Evolutionary conservation across 2,888 invertebrate species (phyloP), one percentile per base, ranked within the genome.

Genomic region (Helicoverpa assulta): DNA sequence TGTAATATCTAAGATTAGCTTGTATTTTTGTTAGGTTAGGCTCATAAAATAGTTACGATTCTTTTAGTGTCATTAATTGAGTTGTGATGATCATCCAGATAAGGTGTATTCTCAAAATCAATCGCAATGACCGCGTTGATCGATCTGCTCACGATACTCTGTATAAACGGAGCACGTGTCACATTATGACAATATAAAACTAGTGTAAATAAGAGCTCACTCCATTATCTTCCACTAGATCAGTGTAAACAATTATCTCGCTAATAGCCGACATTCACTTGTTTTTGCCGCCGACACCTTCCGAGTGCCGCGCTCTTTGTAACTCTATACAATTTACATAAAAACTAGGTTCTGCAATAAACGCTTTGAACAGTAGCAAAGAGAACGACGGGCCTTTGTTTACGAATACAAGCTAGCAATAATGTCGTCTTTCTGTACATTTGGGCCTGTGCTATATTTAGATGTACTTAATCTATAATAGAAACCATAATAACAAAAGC

Each of bases 281-380:
- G 57, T 64, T 78, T 57, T 57, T 64, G 19, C 57, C 12, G 40
- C 47, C n/a, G 33, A 37, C 59, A 16, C 12, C 58, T 76, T 54
- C 54, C 61, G 67, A 79, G 60, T 52, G 16, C 29, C 18, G 52
- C 4, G 10, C 40, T 52, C 33, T 62, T 58, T 29, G 51, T 21
- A 12, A 29, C 16, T 69, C 10, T 55, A 60, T 61, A 50, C 10
- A 52, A 69, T 69, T 53, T 19, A 33, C 43, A 58, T 61, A 61
- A 61, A 72, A 56, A 59, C 54, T 47, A 29, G 5, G 29, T 57
- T 53, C 14, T 10, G 10, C 58, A 56, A 60, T 37, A 16, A 51
- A 29, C 37, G 21, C 10, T 40, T 18, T 57, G 60, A 76, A 56
- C 56, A 55, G 26, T 51, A 6, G 56, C 19, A 21, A 16, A 19